A percentile compares a stretch with the other conserved stretches of the same genome.
Conservation (phyloP, 2,113 vertebrate genomes). For the Heterotilapia buettikoferi region DNA sequence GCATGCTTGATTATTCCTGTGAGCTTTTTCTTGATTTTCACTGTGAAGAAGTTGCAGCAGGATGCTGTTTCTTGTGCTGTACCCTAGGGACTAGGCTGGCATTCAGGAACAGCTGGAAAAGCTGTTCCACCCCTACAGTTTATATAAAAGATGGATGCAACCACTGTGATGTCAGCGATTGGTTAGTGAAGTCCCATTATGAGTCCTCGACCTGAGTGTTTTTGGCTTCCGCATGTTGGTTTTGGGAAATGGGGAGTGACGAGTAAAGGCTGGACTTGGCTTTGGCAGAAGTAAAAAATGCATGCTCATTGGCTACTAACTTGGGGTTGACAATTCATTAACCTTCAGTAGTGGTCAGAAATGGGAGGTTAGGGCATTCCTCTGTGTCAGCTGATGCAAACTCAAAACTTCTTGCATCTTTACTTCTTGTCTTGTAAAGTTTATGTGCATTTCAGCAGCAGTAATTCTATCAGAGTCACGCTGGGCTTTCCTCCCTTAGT, state of each 20-base stretch:
- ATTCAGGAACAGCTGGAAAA: background rate
- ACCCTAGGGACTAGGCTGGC: background rate
- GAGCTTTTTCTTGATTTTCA: background rate
- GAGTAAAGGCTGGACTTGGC: background rate
- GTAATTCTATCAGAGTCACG: background rate
- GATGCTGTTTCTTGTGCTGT: background rate
- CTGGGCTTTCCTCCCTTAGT: background rate
- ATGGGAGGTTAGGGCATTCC: background rate
- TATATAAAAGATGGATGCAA: background rate
- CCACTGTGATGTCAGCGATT: background rate
- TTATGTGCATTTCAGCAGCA: background rate
- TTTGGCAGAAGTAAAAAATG: background rate
- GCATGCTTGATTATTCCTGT: background rate
- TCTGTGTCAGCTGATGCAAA: background rate
- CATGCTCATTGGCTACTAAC: background rate
- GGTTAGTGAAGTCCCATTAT: background rate
- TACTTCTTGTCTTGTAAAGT: background rate
- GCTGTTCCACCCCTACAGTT: background rate
- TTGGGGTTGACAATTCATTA: background rate
- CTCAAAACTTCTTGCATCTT: background rate
- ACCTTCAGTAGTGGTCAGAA: background rate
- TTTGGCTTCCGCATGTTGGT: background rate
- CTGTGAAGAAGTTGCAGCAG: background rate
- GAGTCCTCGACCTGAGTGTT: background rate
- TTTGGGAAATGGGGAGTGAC: background rate